Base-by-base conservation (phyloP, 1,140 invertebrate species). In the Coptotermes formosanus region DNA sequence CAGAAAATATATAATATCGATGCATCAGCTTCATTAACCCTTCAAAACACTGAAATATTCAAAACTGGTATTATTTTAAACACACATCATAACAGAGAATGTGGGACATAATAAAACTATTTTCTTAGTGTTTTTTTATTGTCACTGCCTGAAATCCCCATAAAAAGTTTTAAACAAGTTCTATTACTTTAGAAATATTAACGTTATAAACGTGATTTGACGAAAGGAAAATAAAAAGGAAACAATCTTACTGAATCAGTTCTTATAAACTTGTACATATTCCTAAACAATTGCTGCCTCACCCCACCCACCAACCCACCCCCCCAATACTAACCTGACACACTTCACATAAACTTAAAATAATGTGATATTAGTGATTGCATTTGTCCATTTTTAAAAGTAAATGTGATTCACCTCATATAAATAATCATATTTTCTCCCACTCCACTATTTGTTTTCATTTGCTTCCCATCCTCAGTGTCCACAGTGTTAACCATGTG, bases 71-170 rank as follows among this genome's bases (percentile, higher is more conserved):
- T 75, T 75, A 75, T 75, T 75, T 75, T 75, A 75, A 75, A 75
- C 64, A 75, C 64, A 75, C 64, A 75, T 75, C 64, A n/a, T 75
- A 75, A 75, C 64, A 6, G 64, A 75, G 25, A 75, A 75, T 75
- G 64, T 75, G 64, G 64, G 64, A 75, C 64, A 30, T 75, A 75
- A 75, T 75, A 75, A 75, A 38, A 75, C 64, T 75, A 75, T 75
- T 75, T 75, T 75, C 64, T 75, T 75, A 75, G 64, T 75, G 64
- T 75, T 75, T 75, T 55, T 75, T 75, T 75, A 75, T 75, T 75
- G 64, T 75, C n/a, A 75, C 64, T 75, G 64, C 64, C 64, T 75
- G 64, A 75, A 75, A 25, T 75, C 64, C 64, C 64, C 64, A 75
- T 75, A 75, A 75, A 75, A 75, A 75, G 64, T 75, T 75, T 75